phyloP scores from a whole-genome alignment of 2,888 invertebrate genomes.

The Helobdella robusta region DNA sequence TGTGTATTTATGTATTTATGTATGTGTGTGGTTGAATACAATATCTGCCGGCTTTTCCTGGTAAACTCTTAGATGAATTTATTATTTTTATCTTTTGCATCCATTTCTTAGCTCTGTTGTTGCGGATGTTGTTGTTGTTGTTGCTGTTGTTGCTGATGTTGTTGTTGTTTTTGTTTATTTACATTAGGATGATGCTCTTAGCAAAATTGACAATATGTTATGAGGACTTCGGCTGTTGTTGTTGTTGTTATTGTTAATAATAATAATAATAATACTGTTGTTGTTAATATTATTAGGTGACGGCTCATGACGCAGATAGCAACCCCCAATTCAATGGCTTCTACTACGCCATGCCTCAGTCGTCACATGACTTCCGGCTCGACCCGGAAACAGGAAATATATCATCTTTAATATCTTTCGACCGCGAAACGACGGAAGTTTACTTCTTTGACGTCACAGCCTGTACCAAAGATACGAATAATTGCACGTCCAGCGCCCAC shows the following conservation, averaged over 20 bases:
- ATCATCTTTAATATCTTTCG: neutral
- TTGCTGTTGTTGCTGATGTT: too few species aligned
- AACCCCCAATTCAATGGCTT: neutral
- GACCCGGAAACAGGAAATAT: neutral
- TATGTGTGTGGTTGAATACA: neutral
- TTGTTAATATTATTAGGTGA: neutral
- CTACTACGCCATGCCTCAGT: constrained; percentile 3
- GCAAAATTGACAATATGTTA: too few species aligned
- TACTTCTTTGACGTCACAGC: constrained; percentile 7
- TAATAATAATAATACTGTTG: neutral
- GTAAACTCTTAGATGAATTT: too few species aligned
- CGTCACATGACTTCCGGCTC: neutral
- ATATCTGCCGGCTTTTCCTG: too few species aligned
- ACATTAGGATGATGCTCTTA: too few species aligned
- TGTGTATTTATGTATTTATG: neutral
- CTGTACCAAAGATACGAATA: neutral
- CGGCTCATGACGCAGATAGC: constrained; percentile 4
- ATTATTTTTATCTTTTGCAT: too few species aligned
- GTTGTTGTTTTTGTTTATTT: too few species aligned
- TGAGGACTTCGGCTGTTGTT: neutral
- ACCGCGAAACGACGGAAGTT: neutral
- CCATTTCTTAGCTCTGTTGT: too few species aligned
- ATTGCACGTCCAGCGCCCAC: constrained; percentile 12
- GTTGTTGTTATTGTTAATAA: neutral
- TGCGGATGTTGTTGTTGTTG: too few species aligned